Base-by-base conservation (phyloP, 37 sponge, comb jelly and placozoan genomes). In the Crambe crambe region DNA sequence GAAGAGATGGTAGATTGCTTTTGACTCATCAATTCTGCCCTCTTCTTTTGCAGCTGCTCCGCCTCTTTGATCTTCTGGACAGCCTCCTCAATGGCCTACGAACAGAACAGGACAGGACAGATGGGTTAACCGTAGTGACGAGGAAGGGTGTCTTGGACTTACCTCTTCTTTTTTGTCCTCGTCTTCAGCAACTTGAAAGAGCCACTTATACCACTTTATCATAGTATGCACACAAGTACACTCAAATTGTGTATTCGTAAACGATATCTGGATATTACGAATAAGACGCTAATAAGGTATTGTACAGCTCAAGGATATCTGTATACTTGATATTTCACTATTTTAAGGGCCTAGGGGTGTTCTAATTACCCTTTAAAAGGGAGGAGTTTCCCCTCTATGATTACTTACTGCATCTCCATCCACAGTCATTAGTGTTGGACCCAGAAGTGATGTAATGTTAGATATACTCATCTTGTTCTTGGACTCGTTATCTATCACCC, bases 341-440 rank as follows among this genome's bases (percentile, higher is more conserved):
- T 54, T 20, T n/a, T n/a, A n/a, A n/a, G n/a, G n/a, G n/a, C n/a
- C n/a, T n/a, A n/a, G n/a, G n/a, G n/a, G n/a, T n/a, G n/a, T n/a
- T n/a, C n/a, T n/a, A n/a, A n/a, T n/a, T n/a, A n/a, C n/a, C n/a
- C n/a, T n/a, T n/a, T n/a, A n/a, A 47, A 12, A 15, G 51, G 51
- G 12, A 47, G 51, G 51, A 47, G 6, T 6, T 12, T 47, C 12
- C 12, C 12, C 51, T 47, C 6, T 15, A 47, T 47, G 12, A 47
- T 47, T 26, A 68, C 91, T 90, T 56, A 90, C 91, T 23, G 84
- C 56, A 58, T 87, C 85, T 40, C 85, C 85, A 69, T 93, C 90
- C 25, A 88, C 87, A 23, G 94, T 93, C 94, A 93, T 93, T 1
- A 93, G 79, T 21, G 94, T 93, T 21, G 94, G 94, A 1, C 87